Conservation (phyloP, 1,140 invertebrate species). For the Halyomorpha halys region DNA sequence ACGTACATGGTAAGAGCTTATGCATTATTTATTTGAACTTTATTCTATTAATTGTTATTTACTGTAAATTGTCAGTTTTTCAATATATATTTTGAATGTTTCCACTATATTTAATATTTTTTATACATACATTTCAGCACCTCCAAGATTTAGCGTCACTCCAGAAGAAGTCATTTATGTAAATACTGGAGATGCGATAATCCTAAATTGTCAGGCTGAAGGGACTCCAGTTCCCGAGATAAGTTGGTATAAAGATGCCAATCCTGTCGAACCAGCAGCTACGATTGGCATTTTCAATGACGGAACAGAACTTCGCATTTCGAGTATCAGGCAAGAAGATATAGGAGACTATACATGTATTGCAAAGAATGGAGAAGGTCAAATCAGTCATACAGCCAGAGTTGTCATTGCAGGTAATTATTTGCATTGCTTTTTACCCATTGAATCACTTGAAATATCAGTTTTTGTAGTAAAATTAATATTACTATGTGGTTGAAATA, state of each 20-base stretch:
- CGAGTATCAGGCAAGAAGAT: conserved; percentile 79
- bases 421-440: no score
- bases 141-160: conserved; percentile 83
- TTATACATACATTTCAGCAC: conserved; percentile 40
- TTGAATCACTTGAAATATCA: no score
- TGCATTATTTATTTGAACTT: neutral
- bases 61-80: no score
- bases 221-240: conserved; percentile 85
- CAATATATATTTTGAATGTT: neutral
- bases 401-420: conserved; percentile 81
- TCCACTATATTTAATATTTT: neutral
- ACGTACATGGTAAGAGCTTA: conserved; percentile 66
- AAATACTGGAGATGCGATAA: conserved; percentile 87
- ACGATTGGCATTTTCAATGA: conserved; percentile 76
- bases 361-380: conserved; percentile 86
- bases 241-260: conserved; percentile 83
- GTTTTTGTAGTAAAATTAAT: no score
- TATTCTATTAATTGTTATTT: no score
- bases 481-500: no score
- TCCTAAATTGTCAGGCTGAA: conserved; percentile 88
- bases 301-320: conserved; percentile 81
- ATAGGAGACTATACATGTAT: conserved; percentile 93
- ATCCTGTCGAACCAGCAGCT: conserved; percentile 72
- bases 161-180: conserved; percentile 92
- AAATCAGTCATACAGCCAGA: conserved; percentile 84